These are phyloP conservation scores for Molorchus minor DNA, from an alignment of 2,888 invertebrate species.

Conservation along the genomic window DNA sequence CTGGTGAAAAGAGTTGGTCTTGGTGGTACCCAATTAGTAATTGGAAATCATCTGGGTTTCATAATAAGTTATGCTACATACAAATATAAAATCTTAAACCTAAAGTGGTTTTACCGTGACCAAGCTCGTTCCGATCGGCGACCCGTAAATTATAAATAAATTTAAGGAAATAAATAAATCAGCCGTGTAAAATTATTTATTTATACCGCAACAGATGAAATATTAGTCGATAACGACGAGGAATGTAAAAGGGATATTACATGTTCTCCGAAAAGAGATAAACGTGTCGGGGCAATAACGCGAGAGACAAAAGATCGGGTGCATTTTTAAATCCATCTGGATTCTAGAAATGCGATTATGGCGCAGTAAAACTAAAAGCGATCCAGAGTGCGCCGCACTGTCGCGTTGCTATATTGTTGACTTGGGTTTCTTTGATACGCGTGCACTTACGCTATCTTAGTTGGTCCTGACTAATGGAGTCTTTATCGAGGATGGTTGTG, in stretches of 20 bases:
- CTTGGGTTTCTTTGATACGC: slow-evolving; percentile 55
- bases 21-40: too few relatives aligned
- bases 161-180: background rate
- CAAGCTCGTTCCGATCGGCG: too few relatives aligned
- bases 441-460: slow-evolving; percentile 60
- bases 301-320: slow-evolving; percentile 43
- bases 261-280: slow-evolving; percentile 36
- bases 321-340: slow-evolving; percentile 42
- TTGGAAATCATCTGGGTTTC: too few relatives aligned
- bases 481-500: slow-evolving; percentile 54
- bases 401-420: slow-evolving; percentile 52
- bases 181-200: slow-evolving; percentile 14
- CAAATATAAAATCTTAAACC: too few relatives aligned
- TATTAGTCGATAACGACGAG: slow-evolving; percentile 21
- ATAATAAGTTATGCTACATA: too few relatives aligned
- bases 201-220: slow-evolving; percentile 19
- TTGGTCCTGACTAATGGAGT: slow-evolving; percentile 59
- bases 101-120: too few relatives aligned
- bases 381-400: slow-evolving; percentile 49
- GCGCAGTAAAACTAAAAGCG: slow-evolving; percentile 51
- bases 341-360: slow-evolving; percentile 43
- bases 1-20: too few relatives aligned
- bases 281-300: slow-evolving; percentile 32
- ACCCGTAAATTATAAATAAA: too few relatives aligned
- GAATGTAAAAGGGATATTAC: slow-evolving; percentile 31